Evolutionary conservation across 2,113 vertebrate species (phyloP).

Genomic region (Ginglymostoma cirratum): DNA sequence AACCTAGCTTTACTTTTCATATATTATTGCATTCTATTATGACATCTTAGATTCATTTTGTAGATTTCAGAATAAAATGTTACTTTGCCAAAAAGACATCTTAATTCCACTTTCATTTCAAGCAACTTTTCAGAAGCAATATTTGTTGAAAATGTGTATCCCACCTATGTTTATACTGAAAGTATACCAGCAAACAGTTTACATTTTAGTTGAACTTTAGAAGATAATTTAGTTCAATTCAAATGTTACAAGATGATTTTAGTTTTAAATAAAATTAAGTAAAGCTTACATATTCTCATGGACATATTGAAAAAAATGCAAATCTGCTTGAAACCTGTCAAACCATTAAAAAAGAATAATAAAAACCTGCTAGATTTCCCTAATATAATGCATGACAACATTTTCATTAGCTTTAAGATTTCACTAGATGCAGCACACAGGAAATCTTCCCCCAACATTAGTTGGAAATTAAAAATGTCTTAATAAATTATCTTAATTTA

Average conservation of each 20-base stretch:
- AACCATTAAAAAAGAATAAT: background rate
- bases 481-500: constrained; percentile 25
- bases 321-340: background rate
- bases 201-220: background rate
- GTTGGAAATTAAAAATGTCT: constrained; percentile 14
- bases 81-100: background rate
- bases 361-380: background rate
- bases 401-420: background rate
- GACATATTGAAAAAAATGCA: background rate
- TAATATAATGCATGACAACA: background rate
- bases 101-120: background rate
- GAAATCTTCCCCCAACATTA: background rate
- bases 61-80: background rate
- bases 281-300: background rate
- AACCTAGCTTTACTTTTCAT: background rate
- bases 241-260: background rate
- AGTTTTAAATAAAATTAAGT: background rate
- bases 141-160: background rate
- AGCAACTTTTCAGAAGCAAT: background rate
- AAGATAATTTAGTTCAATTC: background rate
- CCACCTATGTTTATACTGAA: background rate
- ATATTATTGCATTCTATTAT: background rate
- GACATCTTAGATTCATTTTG: background rate
- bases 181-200: background rate
- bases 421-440: background rate